Evolutionary conservation across 2,888 invertebrate species (phyloP).

Genomic region (Tetranychus piercei): DNA sequence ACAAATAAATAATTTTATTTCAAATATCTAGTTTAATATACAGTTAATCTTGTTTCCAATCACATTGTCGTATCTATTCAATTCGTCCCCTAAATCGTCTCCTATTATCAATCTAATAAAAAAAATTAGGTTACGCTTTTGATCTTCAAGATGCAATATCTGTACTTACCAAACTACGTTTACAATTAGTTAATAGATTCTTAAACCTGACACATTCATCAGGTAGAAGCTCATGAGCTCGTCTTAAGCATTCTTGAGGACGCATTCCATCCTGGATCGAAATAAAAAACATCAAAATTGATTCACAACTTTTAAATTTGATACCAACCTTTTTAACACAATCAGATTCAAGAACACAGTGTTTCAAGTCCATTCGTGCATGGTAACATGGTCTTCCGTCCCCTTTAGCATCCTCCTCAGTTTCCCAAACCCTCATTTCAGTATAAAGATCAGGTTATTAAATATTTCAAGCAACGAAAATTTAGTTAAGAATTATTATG

Average conservation of each 20-base stretch:
- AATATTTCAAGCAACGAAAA: background rate
- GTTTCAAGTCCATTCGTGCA: background rate
- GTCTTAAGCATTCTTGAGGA: background rate
- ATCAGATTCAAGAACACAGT: background rate
- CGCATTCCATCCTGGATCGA: background rate
- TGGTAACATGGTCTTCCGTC: background rate
- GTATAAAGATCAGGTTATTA: background rate
- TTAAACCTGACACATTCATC: background rate
- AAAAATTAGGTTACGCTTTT: background rate
- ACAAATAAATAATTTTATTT: too few relatives aligned
- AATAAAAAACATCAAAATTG: background rate
- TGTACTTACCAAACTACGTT: background rate
- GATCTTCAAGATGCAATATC: too few relatives aligned
- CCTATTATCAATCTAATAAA: background rate
- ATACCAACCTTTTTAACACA: background rate
- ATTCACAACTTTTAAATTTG: too few relatives aligned
- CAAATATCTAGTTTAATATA: too few relatives aligned
- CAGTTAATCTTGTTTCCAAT: too few relatives aligned
- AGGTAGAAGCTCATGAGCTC: background rate
- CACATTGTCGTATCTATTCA: background rate
- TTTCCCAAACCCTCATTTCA: constrained; percentile 12
- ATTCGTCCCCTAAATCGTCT: background rate
- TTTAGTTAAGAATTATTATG: too few relatives aligned
- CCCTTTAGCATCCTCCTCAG: constrained; percentile 15
- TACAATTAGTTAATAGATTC: background rate